Conservation (phyloP, 1,140 invertebrate species). For the Bombus affinis region DNA sequence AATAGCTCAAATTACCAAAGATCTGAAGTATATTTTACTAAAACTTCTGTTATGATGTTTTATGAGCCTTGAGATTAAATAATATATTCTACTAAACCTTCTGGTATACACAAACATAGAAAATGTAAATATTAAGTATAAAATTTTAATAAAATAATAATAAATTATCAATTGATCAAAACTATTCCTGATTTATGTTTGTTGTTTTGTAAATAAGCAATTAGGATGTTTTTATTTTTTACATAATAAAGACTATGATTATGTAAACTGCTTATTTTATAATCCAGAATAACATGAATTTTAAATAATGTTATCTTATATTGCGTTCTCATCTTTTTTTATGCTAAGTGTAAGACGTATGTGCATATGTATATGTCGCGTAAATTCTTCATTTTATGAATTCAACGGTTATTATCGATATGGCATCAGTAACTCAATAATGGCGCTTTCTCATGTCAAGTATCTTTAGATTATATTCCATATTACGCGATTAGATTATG, state of each 20-base stretch:
- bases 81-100: not conserved
- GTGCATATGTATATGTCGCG: not conserved
- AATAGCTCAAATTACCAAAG: not conserved
- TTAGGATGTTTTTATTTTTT: not conserved
- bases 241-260: not conserved
- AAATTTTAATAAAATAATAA: not conserved
- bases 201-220: not conserved
- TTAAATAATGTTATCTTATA: too few species aligned
- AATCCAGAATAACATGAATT: not conserved
- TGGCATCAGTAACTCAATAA: slow-evolving; percentile 23
- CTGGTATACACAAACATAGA: not conserved
- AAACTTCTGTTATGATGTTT: not conserved
- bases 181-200: not conserved
- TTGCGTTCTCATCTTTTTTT: not conserved
- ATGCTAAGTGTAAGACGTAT: not conserved
- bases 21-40: not conserved
- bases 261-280: not conserved
- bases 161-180: not conserved
- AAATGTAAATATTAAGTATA: not conserved
- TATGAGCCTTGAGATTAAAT: not conserved
- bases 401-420: slow-evolving; percentile 18
- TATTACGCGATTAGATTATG: not conserved
- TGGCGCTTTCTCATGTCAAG: slow-evolving; percentile 2
- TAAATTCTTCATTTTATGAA: slow-evolving; percentile 24
- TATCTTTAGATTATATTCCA: not conserved